A percentile compares a stretch with the other conserved stretches of the same genome.
Conservation (phyloP, 1,140 invertebrate species). For the Drepana arcuata region DNA sequence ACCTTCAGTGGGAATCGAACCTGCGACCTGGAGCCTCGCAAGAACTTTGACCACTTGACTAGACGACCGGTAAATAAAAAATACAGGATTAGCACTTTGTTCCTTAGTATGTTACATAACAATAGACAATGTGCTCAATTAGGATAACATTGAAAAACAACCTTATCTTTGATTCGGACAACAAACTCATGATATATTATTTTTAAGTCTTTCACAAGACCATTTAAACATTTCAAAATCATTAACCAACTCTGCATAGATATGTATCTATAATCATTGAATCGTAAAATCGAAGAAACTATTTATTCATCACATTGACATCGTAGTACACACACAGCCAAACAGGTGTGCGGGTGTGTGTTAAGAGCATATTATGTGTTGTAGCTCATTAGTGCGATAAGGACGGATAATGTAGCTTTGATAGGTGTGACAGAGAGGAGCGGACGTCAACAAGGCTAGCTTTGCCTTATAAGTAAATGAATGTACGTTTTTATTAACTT, state of each 20-base stretch:
- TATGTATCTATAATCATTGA: conserved; percentile 63
- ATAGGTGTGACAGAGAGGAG: conserved; percentile 45
- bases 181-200: no score
- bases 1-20: no score
- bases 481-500: conserved; percentile 66
- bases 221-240: conserved; percentile 56
- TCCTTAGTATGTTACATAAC: no score
- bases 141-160: no score
- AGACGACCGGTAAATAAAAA: no score
- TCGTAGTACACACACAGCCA: conserved; percentile 26
- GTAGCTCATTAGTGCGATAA: conserved; percentile 59
- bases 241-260: conserved; percentile 63
- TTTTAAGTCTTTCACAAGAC: conserved; percentile 30
- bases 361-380: conserved; percentile 24
- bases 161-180: no score
- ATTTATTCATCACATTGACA: conserved; percentile 67
- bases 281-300: conserved; percentile 68
- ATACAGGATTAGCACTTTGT: no score
- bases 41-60: no score
- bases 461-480: conserved; percentile 61
- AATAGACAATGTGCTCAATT: no score
- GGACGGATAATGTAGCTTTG: conserved; percentile 36
- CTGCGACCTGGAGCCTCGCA: no score
- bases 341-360: conserved; percentile 23
- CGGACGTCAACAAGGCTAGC: conserved; percentile 61